Evolutionary conservation across 2,888 invertebrate species (phyloP).

Genomic region (Diachrysia chrysitis): DNA sequence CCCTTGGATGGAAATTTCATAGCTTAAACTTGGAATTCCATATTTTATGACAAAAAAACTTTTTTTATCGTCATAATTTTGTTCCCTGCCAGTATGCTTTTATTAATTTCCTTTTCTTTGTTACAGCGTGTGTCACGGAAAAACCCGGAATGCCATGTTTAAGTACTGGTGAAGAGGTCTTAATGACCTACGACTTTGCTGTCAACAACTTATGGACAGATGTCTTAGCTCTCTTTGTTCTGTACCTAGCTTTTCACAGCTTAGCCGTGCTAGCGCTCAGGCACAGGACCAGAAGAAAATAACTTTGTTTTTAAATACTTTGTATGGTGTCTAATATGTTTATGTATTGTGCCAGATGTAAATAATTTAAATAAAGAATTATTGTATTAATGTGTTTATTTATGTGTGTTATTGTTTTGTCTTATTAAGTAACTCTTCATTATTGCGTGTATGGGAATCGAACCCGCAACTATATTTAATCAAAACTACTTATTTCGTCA

Average conservation of each 20-base stretch:
- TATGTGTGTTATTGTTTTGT: conserved; percentile 2
- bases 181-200: conserved; percentile 92
- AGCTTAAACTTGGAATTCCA: too few relatives aligned
- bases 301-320: conserved; percentile 38
- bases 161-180: conserved; percentile 92
- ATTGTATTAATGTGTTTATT: conserved; percentile 22
- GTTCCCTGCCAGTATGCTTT: not conserved
- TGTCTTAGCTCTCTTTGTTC: conserved; percentile 90
- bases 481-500: too few relatives aligned
- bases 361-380: conserved; percentile 60
- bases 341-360: conserved; percentile 56
- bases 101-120: conserved; percentile 6
- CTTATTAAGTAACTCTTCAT: too few relatives aligned
- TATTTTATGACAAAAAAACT: too few relatives aligned
- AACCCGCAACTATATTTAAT: too few relatives aligned
- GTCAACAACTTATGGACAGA: conserved; percentile 90
- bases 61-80: not conserved
- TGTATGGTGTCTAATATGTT: conserved; percentile 62
- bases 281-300: conserved; percentile 90
- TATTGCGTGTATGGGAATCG: too few relatives aligned
- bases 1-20: too few relatives aligned
- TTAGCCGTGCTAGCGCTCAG: conserved; percentile 92
- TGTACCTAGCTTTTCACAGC: conserved; percentile 92
- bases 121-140: conserved; percentile 36
- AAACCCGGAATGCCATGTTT: conserved; percentile 91